Evolutionary conservation across 2,888 invertebrate genomes (phyloP), one percentile per base, ranked within the genome.

Genomic region (Thalpophila matura): DNA sequence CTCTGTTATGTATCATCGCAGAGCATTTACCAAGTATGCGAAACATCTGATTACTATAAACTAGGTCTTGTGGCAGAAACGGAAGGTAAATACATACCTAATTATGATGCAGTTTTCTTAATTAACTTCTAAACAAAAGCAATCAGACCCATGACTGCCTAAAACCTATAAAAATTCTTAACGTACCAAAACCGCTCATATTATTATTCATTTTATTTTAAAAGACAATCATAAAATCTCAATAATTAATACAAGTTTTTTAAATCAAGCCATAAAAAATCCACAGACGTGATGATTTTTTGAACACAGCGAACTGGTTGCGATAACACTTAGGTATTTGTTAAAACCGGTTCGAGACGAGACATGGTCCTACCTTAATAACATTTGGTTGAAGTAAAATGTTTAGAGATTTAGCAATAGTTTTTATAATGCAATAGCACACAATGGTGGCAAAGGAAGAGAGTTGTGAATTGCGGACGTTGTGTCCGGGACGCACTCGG

Each of bases 401-500:
- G 37, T 60, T 71, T 70, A 73, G 1, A 62, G 38, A 65, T 81
- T 81, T 69, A 62, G 82, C 70, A 75, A 81, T 70, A 62, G 54
- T 64, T 83, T 86, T 81, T 83, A 83, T 85, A 86, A 83, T 83
- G 84, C 82, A 85, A 87, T 75, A 78, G 73, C 76, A 81, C 80
- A 86, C 88, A 87, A 90, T 89, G 83, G 86, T 81, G 79, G 80
- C 81, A 69, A 82, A 88, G 88, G 89, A 87, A 89, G 86, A 86
- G 84, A 82, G 85, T 82, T 84, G 75, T 74, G 68, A 69, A 74
- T 79, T 73, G 77, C 80, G 74, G 75, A 80, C 73, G 63, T 72
- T 57, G 74, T 74, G 86, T 87, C 88, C 91, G 89, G 89, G 38
- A 45, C 62, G 84, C 90, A 82, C 82, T 91, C 88, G 78, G 68